A percentile compares a stretch with the other conserved stretches of the same genome.
These are phyloP conservation scores for Poecilus cupreus DNA, from an alignment of 2,888 invertebrate species.

Conservation along the genomic window DNA sequence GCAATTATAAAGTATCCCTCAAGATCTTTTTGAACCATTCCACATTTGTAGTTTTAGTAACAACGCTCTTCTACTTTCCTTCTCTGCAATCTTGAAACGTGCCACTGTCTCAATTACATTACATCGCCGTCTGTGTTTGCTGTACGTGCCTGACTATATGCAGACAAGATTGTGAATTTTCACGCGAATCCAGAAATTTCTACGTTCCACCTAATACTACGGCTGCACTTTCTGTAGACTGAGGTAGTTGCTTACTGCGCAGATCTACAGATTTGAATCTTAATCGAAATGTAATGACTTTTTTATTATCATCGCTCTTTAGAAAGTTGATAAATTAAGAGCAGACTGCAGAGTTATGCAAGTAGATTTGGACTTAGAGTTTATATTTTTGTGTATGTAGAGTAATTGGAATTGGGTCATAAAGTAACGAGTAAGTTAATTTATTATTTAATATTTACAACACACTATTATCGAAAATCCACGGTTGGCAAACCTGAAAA, in stretches of 20 bases:
- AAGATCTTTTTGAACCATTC: too few species aligned
- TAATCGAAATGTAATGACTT: conserved; percentile 34
- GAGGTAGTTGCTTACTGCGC: not conserved
- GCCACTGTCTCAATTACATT: conserved; percentile 10
- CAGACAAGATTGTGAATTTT: conserved; percentile 5
- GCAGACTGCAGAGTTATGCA: too few species aligned
- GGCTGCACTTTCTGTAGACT: not conserved
- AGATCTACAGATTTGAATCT: not conserved
- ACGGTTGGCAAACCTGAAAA: not conserved
- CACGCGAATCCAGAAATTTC: not conserved
- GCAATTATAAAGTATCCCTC: too few species aligned
- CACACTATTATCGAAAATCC: not conserved
- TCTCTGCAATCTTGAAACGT: not conserved
- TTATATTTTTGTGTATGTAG: too few species aligned
- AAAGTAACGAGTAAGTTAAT: not conserved
- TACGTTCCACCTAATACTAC: not conserved
- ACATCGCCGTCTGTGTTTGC: not conserved
- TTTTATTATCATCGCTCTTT: conserved; percentile 21
- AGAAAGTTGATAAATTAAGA: conserved; percentile 7
- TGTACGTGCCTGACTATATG: conserved; percentile 4
- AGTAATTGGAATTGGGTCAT: too few species aligned
- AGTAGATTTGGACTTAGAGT: too few species aligned
- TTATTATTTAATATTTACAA: conserved; percentile 11
- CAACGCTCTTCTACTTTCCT: not conserved
- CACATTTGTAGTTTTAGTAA: too few species aligned